Base-by-base conservation (phyloP, 1,140 invertebrate species). In the Brachionus rotundiformis region DNA sequence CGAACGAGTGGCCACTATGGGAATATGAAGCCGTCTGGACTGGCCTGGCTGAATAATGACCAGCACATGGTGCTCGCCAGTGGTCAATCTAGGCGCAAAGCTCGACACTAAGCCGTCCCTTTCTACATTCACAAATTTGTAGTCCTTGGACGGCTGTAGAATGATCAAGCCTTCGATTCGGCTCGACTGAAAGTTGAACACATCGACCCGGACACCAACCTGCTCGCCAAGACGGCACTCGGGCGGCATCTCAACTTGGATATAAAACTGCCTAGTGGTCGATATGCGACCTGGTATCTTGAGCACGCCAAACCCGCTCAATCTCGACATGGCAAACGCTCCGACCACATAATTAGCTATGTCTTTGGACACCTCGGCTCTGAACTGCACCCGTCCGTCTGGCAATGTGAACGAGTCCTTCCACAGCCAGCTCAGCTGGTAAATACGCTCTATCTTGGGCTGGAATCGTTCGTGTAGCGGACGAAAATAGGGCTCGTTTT, bases 111-210 rank as follows among this genome's bases (percentile, higher is more conserved):
- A 92, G 65, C 95, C 95, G 86, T 94, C 91, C 83, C 93, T 92
- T 86, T 95, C 95, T 1, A 98, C 95, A 83, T 96, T 93, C 10
- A 98, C 93, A 86, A 96, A 97, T 88, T 95, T 94, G 86, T 96
- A 97, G 85, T 95, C 91, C n/a, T 91, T 91, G n/a, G 91, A 84
- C 47, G 82, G 85, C 71, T 86, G 91, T 16, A 98, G 89, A 5
- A 95, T 92, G 0, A 98, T 93, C 0, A 93, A 84, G 91, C 5
- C 93, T 94, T 89, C 94, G 92, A 73, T 47, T 10, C 47, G 68
- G 29, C 29, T 23, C 31, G 36, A 19, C 29, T 81, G 29, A 77
- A 68, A 79, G 89, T 98, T 98, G 86, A 98, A 98, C 0, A 98
- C 92, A 0, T 93, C 94, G 0, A 96, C 93, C 19, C 95, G 89